Conservation (phyloP, 2,797 vertebrate species). For the Pipistrellus pygmaeus region DNA sequence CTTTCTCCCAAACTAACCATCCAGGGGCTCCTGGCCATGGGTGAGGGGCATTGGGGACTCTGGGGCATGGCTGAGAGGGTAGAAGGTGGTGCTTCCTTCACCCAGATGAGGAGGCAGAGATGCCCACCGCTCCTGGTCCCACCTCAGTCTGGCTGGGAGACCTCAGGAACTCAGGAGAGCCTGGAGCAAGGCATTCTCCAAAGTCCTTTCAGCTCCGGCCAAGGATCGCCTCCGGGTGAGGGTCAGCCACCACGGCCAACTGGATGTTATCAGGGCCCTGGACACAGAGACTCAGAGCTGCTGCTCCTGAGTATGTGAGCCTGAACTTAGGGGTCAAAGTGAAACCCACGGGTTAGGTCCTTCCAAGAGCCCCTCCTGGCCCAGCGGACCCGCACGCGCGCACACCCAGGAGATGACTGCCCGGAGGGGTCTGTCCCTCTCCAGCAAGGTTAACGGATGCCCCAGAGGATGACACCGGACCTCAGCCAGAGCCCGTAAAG, state of each 20-base stretch:
- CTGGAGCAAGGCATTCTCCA: neutral
- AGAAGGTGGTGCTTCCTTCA: neutral
- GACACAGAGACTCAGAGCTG: neutral
- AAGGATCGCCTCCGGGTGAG: neutral
- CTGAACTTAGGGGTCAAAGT: conserved; percentile 51
- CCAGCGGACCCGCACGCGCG: neutral
- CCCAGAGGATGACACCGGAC: conserved; percentile 64
- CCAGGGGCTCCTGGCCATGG: neutral
- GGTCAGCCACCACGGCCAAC: neutral
- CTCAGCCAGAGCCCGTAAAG: conserved; percentile 71
- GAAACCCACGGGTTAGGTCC: neutral
- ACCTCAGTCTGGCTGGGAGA: neutral
- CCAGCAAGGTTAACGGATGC: conserved; percentile 54
- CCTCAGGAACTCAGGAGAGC: neutral
- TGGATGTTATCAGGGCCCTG: neutral
- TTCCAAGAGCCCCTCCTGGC: neutral
- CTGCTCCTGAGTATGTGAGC: neutral
- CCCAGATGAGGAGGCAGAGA: neutral
- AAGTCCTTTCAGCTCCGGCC: neutral
- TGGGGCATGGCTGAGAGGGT: too few relatives aligned
- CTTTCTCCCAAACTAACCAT: neutral
- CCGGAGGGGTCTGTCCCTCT: neutral
- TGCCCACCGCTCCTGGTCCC: neutral
- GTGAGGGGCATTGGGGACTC: too few relatives aligned
- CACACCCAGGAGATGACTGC: conserved; percentile 32